Base-by-base conservation (phyloP, 2,113 vertebrate species). In the Heloderma charlesbogerti region DNA sequence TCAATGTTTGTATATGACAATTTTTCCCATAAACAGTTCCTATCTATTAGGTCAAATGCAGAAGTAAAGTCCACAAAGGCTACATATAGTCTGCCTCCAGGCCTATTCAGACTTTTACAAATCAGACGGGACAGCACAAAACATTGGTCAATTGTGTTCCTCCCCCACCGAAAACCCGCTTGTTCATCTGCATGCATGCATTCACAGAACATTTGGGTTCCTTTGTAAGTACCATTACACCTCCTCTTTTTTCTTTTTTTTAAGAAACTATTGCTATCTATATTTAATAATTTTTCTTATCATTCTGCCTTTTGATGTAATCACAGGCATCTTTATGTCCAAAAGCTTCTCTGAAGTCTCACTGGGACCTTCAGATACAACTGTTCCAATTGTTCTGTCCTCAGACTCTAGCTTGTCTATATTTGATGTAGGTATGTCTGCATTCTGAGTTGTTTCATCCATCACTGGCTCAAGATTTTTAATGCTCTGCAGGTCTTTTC, bases 391-490 rank as follows among this genome's bases (percentile, higher is more conserved):
- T 80, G 75, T 54, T 69, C 77, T 80, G 29, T 80, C 60, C n/a
- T 54, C 27, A 69, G 31, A 67, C 43, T 81, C 78, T 67, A 12
- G 57, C 72, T 88, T 78, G n/a, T 66, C 86, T 51, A 34, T 80
- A 69, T 81, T 71, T 69, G 77, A 78, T 66, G 16, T 66, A 63
- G 29, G 29, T 34, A 45, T 80, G 74, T 45, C 57, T 88, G 29
- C 43, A 48, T 88, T 67, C 77, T 69, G 40, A 88, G 77, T n/a
- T 67, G 60, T 69, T 88, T 80, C 75, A 67, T 80, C 75, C 20
- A 87, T 75, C 45, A 75, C 51, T n/a, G 12, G 85, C 48, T 54
- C 69, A 87, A 77, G 71, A 75, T n/a, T 57, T 72, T 69, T 57
- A 87, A 75, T 75, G 34, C 34, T 75, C 40, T 72, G 22, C 67